Evolutionary conservation across 2,888 invertebrate species (phyloP).

Genomic region (Luperina nickerlii): DNA sequence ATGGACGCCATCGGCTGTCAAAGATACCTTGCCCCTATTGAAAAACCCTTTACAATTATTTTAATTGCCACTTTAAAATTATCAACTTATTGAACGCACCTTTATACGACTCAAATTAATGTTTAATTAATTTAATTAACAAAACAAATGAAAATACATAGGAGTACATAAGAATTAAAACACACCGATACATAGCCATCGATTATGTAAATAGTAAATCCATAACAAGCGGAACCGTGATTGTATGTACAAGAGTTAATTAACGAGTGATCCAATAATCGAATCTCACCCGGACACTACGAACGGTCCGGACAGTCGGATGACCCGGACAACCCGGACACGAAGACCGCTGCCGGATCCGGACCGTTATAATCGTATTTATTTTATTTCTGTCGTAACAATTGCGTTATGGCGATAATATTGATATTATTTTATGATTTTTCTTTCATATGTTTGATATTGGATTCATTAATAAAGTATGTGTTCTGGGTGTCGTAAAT

Average conservation of each 20-base stretch:
- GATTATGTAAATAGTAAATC: conserved; percentile 65
- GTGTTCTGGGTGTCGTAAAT: background rate
- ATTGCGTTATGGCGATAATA: conserved; percentile 42
- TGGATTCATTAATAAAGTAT: conserved; percentile 12
- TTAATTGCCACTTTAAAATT: background rate
- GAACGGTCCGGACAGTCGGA: conserved; percentile 18
- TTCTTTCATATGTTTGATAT: conserved; percentile 22
- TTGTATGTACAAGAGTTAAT: conserved; percentile 70
- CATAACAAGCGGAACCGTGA: conserved; percentile 63
- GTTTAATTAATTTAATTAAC: conserved; percentile 37
- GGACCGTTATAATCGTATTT: conserved; percentile 56
- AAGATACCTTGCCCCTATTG: background rate
- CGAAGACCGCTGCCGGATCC: conserved; percentile 13
- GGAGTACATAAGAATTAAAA: conserved; percentile 37
- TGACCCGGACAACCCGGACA: conserved; percentile 26
- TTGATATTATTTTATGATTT: conserved; percentile 45
- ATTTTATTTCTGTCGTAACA: conserved; percentile 52
- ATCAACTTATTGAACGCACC: background rate
- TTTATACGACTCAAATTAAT: conserved; percentile 19
- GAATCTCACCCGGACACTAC: conserved; percentile 54
- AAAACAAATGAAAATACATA: conserved; percentile 31
- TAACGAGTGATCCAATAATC: conserved; percentile 69
- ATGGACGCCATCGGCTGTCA: background rate
- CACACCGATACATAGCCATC: conserved; percentile 33
- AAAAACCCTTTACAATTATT: background rate